Conservation (phyloP, 2,888 invertebrate genomes). For the Plagodis pulveraria region DNA sequence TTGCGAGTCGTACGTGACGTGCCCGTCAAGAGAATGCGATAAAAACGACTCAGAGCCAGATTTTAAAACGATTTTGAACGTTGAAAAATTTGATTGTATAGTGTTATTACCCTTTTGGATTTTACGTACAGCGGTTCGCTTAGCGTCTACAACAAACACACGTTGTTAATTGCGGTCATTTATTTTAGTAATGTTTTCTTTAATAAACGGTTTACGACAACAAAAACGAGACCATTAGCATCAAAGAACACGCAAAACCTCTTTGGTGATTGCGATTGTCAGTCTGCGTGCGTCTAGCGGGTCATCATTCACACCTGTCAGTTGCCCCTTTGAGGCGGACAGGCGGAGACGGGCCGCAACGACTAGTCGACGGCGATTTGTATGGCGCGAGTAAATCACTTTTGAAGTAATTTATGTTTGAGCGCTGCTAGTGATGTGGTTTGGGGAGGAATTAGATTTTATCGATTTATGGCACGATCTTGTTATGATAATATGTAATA, state of each 20-base stretch:
- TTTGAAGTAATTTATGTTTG: constrained; percentile 79
- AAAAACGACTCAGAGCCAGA: constrained; percentile 55
- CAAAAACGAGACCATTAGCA: constrained; percentile 65
- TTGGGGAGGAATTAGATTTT: constrained; percentile 22
- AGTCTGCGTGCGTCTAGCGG: constrained; percentile 63
- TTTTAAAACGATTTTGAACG: constrained; percentile 47
- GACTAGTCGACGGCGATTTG: constrained; percentile 74
- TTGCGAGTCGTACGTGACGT: constrained; percentile 77
- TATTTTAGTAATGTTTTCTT: constrained; percentile 43
- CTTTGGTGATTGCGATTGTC: constrained; percentile 67
- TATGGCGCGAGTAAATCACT: constrained; percentile 79
- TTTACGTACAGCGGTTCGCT: constrained; percentile 33
- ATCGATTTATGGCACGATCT: constrained; percentile 3
- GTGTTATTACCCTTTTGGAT: constrained; percentile 44
- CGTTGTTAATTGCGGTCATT: constrained; percentile 19
- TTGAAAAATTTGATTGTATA: constrained; percentile 46
- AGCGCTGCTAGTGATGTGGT: constrained; percentile 61
- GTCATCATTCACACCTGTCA: constrained; percentile 74
- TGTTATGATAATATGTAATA: too few species aligned
- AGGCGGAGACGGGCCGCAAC: constrained; percentile 67
- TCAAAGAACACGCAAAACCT: constrained; percentile 61
- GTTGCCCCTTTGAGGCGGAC: constrained; percentile 64
- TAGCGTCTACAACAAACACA: constrained; percentile 26
- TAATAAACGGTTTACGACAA: constrained; percentile 43
- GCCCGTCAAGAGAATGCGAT: constrained; percentile 61